Conservation (phyloP, 2,113 vertebrate genomes). For the Nerophis ophidion region DNA sequence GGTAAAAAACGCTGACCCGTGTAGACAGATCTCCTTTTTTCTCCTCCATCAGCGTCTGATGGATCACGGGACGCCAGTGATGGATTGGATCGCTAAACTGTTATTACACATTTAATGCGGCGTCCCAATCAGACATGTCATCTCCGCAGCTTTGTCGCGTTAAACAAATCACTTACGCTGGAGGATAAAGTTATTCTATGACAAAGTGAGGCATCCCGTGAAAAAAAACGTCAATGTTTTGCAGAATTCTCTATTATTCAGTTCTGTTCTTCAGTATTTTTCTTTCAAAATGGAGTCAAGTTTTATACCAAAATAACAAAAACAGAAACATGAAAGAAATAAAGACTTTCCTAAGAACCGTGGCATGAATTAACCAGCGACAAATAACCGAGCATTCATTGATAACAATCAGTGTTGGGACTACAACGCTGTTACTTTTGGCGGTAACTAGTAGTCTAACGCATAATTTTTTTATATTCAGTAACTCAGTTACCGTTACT, state of each 20-base stretch:
- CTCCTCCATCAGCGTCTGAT: slow-evolving; percentile 44
- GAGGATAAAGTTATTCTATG: slow-evolving; percentile 63
- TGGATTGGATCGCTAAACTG: slow-evolving; percentile 98
- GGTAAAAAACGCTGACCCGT: slow-evolving; percentile 90
- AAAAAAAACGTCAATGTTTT: not conserved
- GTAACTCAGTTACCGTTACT: too few species aligned
- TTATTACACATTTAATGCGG: slow-evolving; percentile 97
- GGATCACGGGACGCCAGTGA: slow-evolving; percentile 84
- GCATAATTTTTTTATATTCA: too few species aligned
- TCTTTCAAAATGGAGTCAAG: too few species aligned
- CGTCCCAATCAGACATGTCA: slow-evolving; percentile 82
- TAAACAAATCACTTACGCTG: slow-evolving; percentile 71
- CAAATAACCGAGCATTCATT: too few species aligned
- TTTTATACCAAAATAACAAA: not conserved
- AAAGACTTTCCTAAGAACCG: too few species aligned
- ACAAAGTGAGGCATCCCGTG: not conserved
- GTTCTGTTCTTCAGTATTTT: too few species aligned
- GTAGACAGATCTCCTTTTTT: slow-evolving; percentile 77
- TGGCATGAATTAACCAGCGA: too few species aligned
- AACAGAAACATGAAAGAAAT: too few species aligned
- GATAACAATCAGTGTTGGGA: too few species aligned
- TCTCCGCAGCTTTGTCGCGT: slow-evolving; percentile 69
- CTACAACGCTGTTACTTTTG: too few species aligned
- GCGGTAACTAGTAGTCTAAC: too few species aligned
- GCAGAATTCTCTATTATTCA: not conserved